Evolutionary conservation across 2,113 vertebrate genomes (phyloP).

Genomic region (Pardalotus punctatus): DNA sequence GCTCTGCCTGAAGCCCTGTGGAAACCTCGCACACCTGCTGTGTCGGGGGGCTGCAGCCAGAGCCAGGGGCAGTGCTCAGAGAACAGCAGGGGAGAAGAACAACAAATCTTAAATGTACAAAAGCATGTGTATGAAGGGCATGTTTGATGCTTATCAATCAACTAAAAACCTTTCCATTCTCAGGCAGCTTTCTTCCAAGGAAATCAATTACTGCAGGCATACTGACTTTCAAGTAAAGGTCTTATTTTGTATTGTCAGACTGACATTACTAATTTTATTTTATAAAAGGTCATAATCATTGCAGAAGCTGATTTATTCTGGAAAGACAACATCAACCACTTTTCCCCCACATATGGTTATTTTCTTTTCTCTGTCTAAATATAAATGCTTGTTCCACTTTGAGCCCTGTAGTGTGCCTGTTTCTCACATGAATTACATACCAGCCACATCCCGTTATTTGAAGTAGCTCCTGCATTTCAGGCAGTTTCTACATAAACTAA

Average conservation of each 20-base stretch:
- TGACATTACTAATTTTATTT: not conserved
- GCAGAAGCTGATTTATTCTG: not conserved
- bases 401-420: not conserved
- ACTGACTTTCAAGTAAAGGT: not conserved
- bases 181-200: not conserved
- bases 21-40: not conserved
- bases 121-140: not conserved
- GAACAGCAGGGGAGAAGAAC: too few species aligned
- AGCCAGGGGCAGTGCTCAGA: rapidly evolving
- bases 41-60: too few species aligned
- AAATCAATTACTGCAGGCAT: not conserved
- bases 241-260: not conserved
- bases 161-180: not conserved
- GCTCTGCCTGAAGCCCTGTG: rapidly evolving
- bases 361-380: not conserved
- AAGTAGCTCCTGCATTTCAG: not conserved
- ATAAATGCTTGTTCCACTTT: not conserved
- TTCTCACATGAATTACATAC: not conserved
- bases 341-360: not conserved
- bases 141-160: not conserved
- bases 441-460: not conserved
- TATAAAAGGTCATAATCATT: not conserved
- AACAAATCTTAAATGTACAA: rapidly evolving
- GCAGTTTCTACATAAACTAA: not conserved
- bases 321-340: not conserved